A percentile compares a stretch with the other conserved stretches of the same genome.
phyloP scores from a whole-genome alignment of 1,140 invertebrate genomes.

The Lasaia peninsularis region DNA sequence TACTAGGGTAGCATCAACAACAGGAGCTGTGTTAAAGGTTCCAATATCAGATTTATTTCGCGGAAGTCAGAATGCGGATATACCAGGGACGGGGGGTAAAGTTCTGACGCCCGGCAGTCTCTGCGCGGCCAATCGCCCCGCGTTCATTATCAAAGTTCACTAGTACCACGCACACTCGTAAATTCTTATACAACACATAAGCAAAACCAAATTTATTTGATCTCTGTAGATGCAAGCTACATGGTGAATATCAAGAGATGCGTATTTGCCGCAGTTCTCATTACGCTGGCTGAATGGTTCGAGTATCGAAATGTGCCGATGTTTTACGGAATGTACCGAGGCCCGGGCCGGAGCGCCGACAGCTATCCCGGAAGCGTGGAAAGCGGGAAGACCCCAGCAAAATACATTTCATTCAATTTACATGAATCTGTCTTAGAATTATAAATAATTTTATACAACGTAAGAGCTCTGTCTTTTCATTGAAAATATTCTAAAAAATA shows the following conservation, averaged over 20 bases:
- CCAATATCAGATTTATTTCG: conserved; percentile 28
- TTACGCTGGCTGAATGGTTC: conserved; percentile 29
- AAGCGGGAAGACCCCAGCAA: conserved; percentile 30
- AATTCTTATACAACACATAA: conserved; percentile 24
- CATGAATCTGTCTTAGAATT: background rate
- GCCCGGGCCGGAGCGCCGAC: conserved; percentile 52
- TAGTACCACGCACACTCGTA: conserved; percentile 49
- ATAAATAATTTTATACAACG: background rate
- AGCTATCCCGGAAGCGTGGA: conserved; percentile 46
- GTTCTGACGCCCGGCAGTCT: conserved; percentile 33
- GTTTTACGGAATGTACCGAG: conserved; percentile 45
- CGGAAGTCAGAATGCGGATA: conserved; percentile 50
- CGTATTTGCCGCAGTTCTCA: conserved; percentile 31
- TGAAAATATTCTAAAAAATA: too few relatives aligned
- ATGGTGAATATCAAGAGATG: conserved; percentile 1
- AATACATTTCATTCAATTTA: conserved; percentile 1
- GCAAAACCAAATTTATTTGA: conserved; percentile 21
- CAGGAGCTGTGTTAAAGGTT: conserved; percentile 26
- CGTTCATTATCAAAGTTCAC: conserved; percentile 75
- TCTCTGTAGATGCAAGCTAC: conserved; percentile 4
- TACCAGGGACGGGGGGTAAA: conserved; percentile 32
- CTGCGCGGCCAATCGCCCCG: conserved; percentile 53
- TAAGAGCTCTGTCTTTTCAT: too few relatives aligned
- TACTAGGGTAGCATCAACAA: conserved; percentile 36
- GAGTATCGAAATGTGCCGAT: conserved; percentile 47